Evolutionary conservation across 2,888 invertebrate species (phyloP), one percentile per base, ranked within the genome.

Genomic region (Synanthedon vespiformis): DNA sequence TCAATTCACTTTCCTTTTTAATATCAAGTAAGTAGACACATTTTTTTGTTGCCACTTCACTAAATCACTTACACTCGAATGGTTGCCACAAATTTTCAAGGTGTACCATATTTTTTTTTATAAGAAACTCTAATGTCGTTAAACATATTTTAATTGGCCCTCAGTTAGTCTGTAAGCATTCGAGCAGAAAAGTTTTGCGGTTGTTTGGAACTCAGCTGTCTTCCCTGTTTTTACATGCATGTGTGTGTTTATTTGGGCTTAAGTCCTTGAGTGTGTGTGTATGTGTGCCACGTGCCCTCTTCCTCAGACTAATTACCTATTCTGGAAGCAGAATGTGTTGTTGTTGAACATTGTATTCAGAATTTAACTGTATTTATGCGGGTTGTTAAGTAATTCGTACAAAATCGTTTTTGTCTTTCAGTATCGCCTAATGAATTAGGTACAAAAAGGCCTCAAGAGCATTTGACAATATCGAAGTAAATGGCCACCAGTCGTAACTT

Each of bases 261-360:
- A 5, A 10, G 44, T 44, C 6, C 10, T 6, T 34, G 34, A 34
- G 13, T 44, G n/a, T 41, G 41, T 44, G n/a, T 55, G 53, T 53
- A 49, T 50, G 53, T 41, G 27, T 47, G 53, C 52, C 54, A 50
- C 56, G 53, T 52, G 54, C 53, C 53, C 34, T 14, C 16, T 48
- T 48, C 22, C 47, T 41, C 44, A 22, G 40, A 10, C 52, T 56
- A 54, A 56, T 56, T 56, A 54, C 40, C 40, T 41, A 52, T 54
- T 54, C 52, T 13, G 53, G 10, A 40, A 44, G 53, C 50, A 52
- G 48, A 52, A 51, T 49, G 27, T 41, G 12, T 52, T 47, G 49
- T 50, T 54, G 34, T 34, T 34, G 10, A 10, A 22, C 47, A 51
- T 51, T 44, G 52, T 49, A 13, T 10, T 51, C 27, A 48, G 16